Conservation (phyloP, 1,140 invertebrate genomes). For the Drosophila kohkoa region DNA sequence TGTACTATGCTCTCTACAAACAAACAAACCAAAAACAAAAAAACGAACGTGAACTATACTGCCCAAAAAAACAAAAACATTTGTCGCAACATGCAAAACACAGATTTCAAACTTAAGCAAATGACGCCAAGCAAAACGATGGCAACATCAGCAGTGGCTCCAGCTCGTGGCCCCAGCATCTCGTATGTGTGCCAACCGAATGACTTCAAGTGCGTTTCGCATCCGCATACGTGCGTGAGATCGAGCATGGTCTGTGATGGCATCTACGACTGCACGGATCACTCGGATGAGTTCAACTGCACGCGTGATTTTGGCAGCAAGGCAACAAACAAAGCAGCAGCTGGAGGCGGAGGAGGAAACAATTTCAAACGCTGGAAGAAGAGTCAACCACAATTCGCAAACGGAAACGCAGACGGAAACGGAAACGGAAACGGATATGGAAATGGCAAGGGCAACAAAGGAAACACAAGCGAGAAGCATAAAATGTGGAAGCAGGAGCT, state of each 20-base stretch:
- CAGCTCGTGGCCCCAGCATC: constrained; percentile 17
- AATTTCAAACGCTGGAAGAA: constrained; percentile 73
- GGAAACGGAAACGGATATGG: neutral
- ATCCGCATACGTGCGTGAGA: constrained; percentile 86
- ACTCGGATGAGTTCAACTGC: constrained; percentile 90
- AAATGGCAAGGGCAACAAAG: constrained; percentile 10
- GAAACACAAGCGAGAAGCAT: neutral
- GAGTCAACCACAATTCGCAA: neutral
- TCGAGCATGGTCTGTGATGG: constrained; percentile 89
- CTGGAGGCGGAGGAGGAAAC: neutral
- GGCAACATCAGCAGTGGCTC: neutral
- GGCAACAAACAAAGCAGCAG: neutral
- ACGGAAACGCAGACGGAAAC: neutral
- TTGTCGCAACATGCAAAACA: constrained; percentile 11
- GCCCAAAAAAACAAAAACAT: constrained; percentile 32
- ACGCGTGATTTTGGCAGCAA: constrained; percentile 50
- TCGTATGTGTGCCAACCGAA: constrained; percentile 69
- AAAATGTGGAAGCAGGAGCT: constrained; percentile 1
- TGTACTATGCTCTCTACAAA: constrained; percentile 42
- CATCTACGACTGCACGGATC: constrained; percentile 89
- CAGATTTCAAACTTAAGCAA: constrained; percentile 71
- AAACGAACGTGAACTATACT: constrained; percentile 6
- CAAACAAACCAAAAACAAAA: constrained; percentile 14
- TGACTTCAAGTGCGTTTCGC: constrained; percentile 83
- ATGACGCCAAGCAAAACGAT: constrained; percentile 35